Base-by-base conservation (phyloP, 2,797 vertebrate genomes). In the Lacerta bilineata region DNA sequence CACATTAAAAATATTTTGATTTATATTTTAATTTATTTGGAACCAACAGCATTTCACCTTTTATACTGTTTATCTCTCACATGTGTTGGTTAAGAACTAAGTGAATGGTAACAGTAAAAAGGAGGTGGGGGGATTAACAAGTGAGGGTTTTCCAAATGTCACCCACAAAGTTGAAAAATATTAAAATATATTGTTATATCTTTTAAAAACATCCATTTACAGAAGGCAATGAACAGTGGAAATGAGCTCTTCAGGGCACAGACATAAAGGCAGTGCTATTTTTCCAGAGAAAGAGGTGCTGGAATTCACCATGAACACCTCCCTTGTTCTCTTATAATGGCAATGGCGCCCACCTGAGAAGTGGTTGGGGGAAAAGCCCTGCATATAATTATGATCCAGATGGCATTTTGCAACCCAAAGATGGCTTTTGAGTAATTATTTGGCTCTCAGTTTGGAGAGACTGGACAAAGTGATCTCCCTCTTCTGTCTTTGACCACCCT, bases 41-140 rank as follows among this genome's bases (percentile, higher is more conserved):
- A 90, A 61, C 46, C 55, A 0, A 3, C 8, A 59, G 0, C 1
- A 17, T 33, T 33, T 88, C 27, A 71, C 74, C 9, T 25, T 10
- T 80, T 55, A 1, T 1, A 3, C 0, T 5, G 23, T 75, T 82
- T 80, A 71, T 1, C 85, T 64, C 29, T 1, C 1, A 15, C 0
- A 76, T 89, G 41, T 50, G 41, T 41, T 74, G 8, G 5, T 84
- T 75, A 66, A 66, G 71, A 84, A 64, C n/a, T 59, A 89, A 76
- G 72, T 5, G 66, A n/a, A 66, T 89, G 39, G 25, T 39, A 75
- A 75, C 11, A 33, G 10, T 55, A 82, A 68, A 39, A 82, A 64
- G 76, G 39, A 77, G 75, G 29, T 77, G 5, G 33, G 23, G 20
- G 18, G 69, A 41, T 18, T 29, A 23, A 3, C 0, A 41, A 20